Evolutionary conservation across 2,888 invertebrate species (phyloP), one percentile per base, ranked within the genome.

Genomic region (Eumerus sabulonum): DNA sequence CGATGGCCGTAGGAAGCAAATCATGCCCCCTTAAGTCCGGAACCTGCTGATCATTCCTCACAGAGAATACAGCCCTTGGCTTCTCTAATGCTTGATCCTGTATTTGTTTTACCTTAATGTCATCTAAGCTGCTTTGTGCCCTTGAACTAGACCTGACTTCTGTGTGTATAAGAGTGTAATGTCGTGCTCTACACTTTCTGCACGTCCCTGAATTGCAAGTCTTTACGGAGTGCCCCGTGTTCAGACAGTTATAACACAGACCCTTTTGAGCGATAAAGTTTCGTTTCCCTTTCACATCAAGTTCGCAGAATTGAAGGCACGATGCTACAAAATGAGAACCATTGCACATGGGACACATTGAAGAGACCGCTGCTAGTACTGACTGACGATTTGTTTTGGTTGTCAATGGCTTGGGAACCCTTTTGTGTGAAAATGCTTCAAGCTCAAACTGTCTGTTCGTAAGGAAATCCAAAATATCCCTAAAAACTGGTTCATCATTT

Each of bases 241-340:
- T 50, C 1, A 51, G 17, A n/a, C 50, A 62, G 42, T 62, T 62
- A 16, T 62, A 62, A 14, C 62, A 62, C 4, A 62, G 9, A 12
- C 60, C 17, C 14, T 36, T 63, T 51, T 51, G 44, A 9, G 51
- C 18, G 14, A 40, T 40, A 19, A 60, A 17, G 7, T 9, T 27
- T 14, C 19, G 16, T 17, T 11, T 40, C 1, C 40, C 62, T 27
- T 11, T 44, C 0, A 62, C 12, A 42, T 62, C 62, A 1, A 62
- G 17, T 1, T 2, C 27, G 27, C 27, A 27, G 27, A 27, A 27
- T 27, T 27, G 27, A 27, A 7, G 27, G 27, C 27, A 27, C 27
- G 27, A 27, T 27, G 7, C 27, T 27, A 27, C 7, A 7, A 27
- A 27, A 27, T 27, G 27, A 27, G 27, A 27, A 27, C 50, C 42